Conservation (phyloP, 1,140 invertebrate species). For the Meloidogyne floridensis region DNA sequence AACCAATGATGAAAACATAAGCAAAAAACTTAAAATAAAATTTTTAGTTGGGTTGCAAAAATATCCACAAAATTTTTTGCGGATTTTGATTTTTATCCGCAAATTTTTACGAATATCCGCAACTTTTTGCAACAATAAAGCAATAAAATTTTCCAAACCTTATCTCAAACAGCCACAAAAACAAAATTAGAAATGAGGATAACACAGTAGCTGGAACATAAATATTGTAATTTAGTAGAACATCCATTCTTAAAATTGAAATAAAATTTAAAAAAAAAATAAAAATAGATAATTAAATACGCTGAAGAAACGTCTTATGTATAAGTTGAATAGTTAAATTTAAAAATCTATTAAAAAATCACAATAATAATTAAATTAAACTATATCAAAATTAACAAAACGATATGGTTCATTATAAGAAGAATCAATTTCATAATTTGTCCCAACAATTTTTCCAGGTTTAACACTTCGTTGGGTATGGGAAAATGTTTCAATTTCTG, state of each 20-base stretch:
- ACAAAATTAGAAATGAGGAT: neutral
- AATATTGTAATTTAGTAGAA: neutral
- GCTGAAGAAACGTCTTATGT: neutral
- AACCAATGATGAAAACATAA: neutral
- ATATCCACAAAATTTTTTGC: neutral
- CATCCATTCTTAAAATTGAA: neutral
- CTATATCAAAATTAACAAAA: slow-evolving; percentile 30
- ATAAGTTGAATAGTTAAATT: neutral
- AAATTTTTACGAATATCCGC: too few species aligned
- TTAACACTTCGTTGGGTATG: neutral
- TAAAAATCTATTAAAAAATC: neutral
- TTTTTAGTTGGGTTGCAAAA: neutral
- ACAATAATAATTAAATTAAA: neutral
- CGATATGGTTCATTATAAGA: neutral
- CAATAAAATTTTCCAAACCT: neutral
- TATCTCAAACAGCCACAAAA: slow-evolving; percentile 8
- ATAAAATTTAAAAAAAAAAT: neutral
- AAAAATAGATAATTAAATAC: neutral
- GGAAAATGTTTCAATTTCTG: slow-evolving; percentile 15
- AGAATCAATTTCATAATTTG: slow-evolving; percentile 10
- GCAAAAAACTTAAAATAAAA: slow-evolving; percentile 11
- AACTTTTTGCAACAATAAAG: too few species aligned
- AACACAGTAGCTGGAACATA: neutral
- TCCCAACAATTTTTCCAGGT: slow-evolving; percentile 13
- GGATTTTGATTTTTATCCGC: too few species aligned